Evolutionary conservation across 1,140 invertebrate species (phyloP).

Genomic region (Bombus sibiricus): DNA sequence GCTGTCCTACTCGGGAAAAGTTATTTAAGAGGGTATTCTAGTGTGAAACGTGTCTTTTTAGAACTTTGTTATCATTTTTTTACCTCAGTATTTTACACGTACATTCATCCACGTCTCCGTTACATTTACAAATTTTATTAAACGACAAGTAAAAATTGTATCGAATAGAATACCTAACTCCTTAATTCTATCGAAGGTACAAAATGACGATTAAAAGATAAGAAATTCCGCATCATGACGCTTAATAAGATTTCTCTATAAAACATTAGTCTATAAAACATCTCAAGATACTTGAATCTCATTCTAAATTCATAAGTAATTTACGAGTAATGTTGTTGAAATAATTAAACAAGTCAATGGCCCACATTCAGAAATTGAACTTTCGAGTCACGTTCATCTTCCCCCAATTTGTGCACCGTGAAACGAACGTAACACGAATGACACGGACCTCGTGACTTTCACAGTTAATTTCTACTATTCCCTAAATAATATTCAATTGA

Average conservation of each 20-base stretch:
- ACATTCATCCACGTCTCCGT: too few species aligned
- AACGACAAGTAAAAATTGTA: too few species aligned
- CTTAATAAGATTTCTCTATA: too few species aligned
- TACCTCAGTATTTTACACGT: too few species aligned
- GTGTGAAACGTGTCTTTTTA: neutral
- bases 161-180: too few species aligned
- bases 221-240: too few species aligned
- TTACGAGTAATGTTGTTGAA: neutral
- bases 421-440: neutral
- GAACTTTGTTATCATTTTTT: too few species aligned
- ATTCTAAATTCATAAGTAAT: slow-evolving; percentile 21
- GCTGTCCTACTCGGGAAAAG: slow-evolving; percentile 4
- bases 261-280: too few species aligned
- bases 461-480: neutral
- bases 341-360: neutral
- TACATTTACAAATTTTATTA: too few species aligned
- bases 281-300: neutral
- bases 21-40: neutral
- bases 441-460: neutral
- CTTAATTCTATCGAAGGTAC: too few species aligned
- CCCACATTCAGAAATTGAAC: neutral
- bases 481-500: slow-evolving; percentile 12
- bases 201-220: too few species aligned
- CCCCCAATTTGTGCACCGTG: slow-evolving; percentile 5
- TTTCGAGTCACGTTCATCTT: neutral